phyloP scores from a whole-genome alignment of 2,113 vertebrate genomes.

The Syngnathoides biaculeatus region DNA sequence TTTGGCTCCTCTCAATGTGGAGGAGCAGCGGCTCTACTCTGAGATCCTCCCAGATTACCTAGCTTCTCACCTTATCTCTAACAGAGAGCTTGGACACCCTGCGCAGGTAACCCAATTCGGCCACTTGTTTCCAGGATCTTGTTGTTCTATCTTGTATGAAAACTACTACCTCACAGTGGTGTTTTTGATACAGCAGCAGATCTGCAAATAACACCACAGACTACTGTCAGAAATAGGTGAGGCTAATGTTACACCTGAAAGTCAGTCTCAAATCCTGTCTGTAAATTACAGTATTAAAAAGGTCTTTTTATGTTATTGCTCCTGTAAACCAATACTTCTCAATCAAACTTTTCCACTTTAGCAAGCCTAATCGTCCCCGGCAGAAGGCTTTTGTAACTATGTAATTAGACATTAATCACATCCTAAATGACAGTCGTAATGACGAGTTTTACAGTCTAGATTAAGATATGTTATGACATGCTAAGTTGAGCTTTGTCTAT shows the following conservation, averaged over 20 bases:
- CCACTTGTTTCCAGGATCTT: no score
- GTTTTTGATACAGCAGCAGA: constrained; percentile 4
- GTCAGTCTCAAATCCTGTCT: neutral
- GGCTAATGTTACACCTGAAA: constrained; percentile 21
- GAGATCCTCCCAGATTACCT: no score
- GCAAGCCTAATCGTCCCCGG: neutral
- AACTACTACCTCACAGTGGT: neutral
- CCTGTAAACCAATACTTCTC: neutral
- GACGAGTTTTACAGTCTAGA: neutral
- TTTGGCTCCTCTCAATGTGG: no score
- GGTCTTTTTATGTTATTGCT: neutral
- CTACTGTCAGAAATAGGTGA: neutral
- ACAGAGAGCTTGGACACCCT: no score
- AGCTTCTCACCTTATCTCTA: no score
- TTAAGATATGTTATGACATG: constrained; percentile 2
- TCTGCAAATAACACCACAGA: neutral
- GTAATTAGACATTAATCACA: constrained; percentile 1
- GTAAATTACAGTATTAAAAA: neutral
- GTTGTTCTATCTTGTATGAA: neutral
- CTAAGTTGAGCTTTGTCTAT: neutral
- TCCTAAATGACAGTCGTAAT: neutral
- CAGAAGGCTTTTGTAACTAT: neutral
- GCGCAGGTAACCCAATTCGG: no score
- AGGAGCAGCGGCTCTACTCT: no score
- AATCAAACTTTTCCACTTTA: neutral